Evolutionary conservation across 2,888 invertebrate genomes (phyloP), one percentile per base, ranked within the genome.

Genomic region (Pyralis farinalis): DNA sequence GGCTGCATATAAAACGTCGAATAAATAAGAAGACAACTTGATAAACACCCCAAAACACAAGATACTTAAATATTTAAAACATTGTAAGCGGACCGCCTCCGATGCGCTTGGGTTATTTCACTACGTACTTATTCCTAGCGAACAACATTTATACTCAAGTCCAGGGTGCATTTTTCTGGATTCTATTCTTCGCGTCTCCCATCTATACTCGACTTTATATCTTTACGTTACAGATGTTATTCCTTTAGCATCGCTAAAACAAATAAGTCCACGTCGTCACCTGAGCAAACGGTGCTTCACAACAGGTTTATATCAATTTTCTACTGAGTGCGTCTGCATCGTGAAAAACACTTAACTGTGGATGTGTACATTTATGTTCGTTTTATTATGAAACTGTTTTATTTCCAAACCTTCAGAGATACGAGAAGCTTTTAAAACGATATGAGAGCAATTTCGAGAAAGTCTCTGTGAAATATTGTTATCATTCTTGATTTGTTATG

Each of bases 271-370:
- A 55, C 64, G 72, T 71, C 71, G 79, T 77, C 83, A 78, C 75
- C 81, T 81, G 80, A 67, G 67, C 71, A 78, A 83, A 77, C 78
- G 67, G 68, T 68, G 71, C 61, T 71, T 77, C 77, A 77, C 76
- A 81, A 82, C 76, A 82, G 79, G 82, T 86, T 87, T 86, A 79
- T 84, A 81, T 84, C 83, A 87, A 86, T 87, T 87, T 86, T 86
- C 86, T 71, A 68, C 77, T 63, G 74, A 81, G 78, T 85, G 85
- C 80, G 77, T 82, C 82, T 83, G 80, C 71, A 70, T 72, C 68
- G 77, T 59, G 71, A 64, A 76, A 82, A 83, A 82, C 81, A 82
- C 75, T 83, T 78, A 74, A 66, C 61, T 57, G 54, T 65, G 56
- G 62, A 67, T 70, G 65, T 68, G 64, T 61, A 51, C 55, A 53